Conservation (phyloP, 2,113 vertebrate genomes). For the Anthoscopus minutus region DNA sequence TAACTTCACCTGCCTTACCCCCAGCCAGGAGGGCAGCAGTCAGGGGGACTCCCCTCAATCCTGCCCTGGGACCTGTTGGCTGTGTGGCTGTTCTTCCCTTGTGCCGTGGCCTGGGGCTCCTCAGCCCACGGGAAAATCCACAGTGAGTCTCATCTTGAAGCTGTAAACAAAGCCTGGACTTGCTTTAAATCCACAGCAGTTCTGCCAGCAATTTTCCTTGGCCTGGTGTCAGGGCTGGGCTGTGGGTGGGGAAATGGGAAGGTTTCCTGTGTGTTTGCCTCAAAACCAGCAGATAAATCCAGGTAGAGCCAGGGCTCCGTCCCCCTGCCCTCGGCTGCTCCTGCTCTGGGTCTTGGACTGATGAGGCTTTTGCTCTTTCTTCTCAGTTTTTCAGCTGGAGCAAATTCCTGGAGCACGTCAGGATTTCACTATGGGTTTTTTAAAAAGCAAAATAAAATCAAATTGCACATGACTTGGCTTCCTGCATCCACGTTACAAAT, state of each 20-base stretch:
- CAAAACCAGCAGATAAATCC: not conserved
- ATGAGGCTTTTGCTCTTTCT: not conserved
- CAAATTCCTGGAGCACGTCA: not conserved
- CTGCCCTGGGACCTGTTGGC: not conserved
- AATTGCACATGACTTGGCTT: constrained; percentile 61
- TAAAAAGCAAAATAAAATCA: not conserved
- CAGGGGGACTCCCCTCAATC: not conserved
- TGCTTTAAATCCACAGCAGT: not conserved
- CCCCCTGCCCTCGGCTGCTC: not conserved
- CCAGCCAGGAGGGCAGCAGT: not conserved
- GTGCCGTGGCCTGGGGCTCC: not conserved
- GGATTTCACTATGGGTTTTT: not conserved
- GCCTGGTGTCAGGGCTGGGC: not conserved
- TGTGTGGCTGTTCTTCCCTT: not conserved
- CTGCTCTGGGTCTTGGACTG: not conserved
- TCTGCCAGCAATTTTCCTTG: not conserved
- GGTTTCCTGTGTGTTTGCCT: not conserved
- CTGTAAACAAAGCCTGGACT: constrained; percentile 16
- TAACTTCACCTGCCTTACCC: not conserved
- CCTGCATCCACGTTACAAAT: constrained; percentile 5
- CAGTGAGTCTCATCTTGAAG: not conserved
- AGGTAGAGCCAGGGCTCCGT: not conserved
- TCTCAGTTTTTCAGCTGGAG: not conserved
- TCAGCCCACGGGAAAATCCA: not conserved
- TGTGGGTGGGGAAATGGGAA: not conserved